phyloP scores from a whole-genome alignment of 1,140 invertebrate species.

The Neotoxoptera formosana region DNA sequence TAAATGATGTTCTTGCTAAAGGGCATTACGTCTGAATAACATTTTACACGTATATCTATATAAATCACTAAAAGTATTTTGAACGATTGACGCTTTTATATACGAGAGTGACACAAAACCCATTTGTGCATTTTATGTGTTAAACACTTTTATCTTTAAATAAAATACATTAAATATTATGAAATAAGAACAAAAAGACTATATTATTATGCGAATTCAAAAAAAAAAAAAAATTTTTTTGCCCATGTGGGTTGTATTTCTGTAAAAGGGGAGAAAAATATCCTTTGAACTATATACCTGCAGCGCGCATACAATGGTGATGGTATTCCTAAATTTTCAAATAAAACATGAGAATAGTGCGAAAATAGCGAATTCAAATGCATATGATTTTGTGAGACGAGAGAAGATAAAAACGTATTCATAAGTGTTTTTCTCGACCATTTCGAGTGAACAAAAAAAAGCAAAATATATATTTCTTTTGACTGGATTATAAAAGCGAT shows the following conservation, averaged over 20 bases:
- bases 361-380: not conserved
- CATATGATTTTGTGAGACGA: not conserved
- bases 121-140: not conserved
- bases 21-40: not conserved
- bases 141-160: not conserved
- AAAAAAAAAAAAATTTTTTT: not conserved
- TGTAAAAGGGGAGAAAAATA: not conserved
- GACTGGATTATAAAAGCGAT: slow-evolving; percentile 7
- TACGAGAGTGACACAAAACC: not conserved
- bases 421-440: not conserved
- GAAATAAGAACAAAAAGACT: not conserved
- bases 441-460: not conserved
- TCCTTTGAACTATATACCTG: not conserved
- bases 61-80: not conserved
- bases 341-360: not conserved
- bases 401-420: not conserved
- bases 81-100: not conserved
- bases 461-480: not conserved
- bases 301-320: not conserved
- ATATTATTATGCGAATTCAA: not conserved
- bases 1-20: slow-evolving; percentile 18
- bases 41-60: not conserved
- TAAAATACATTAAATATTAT: slow-evolving; percentile 11
- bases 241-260: not conserved
- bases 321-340: not conserved